Evolutionary conservation across 2,888 invertebrate genomes (phyloP).

Genomic region (Cryptocephalus moraei): DNA sequence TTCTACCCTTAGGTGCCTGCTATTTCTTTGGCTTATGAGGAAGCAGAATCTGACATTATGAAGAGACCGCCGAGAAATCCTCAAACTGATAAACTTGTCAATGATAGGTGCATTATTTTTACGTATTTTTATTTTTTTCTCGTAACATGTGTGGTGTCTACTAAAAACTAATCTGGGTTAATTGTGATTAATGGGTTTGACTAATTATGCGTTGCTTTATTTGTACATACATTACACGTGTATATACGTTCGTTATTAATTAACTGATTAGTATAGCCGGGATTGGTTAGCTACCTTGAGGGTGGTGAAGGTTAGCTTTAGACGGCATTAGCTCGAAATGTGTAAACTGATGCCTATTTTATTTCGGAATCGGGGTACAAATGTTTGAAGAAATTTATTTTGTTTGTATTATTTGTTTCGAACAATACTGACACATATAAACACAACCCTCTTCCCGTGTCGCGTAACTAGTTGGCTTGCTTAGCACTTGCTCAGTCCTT

Average conservation of each 20-base stretch:
- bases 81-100: constrained; percentile 82
- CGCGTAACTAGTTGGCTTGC: constrained; percentile 27
- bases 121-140: constrained; percentile 9
- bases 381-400: no score
- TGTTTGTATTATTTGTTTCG: constrained; percentile 11
- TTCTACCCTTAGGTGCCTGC: constrained; percentile 62
- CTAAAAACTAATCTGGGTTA: background rate
- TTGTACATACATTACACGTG: constrained; percentile 1
- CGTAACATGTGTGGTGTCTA: background rate
- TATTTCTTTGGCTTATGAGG: constrained; percentile 85
- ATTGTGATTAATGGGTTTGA: constrained; percentile 1
- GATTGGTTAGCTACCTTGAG: no score
- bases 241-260: no score
- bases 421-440: constrained; percentile 28
- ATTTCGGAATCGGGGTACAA: no score
- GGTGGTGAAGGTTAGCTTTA: no score
- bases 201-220: background rate
- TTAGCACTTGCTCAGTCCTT: constrained; percentile 26
- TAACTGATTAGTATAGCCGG: no score
- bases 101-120: constrained; percentile 62
- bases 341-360: no score
- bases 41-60: constrained; percentile 88
- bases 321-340: no score
- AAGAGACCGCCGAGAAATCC: constrained; percentile 85
- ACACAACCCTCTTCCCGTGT: constrained; percentile 25